Evolutionary conservation across 1,140 invertebrate genomes (phyloP).

Genomic region (Lepidurus couesii): DNA sequence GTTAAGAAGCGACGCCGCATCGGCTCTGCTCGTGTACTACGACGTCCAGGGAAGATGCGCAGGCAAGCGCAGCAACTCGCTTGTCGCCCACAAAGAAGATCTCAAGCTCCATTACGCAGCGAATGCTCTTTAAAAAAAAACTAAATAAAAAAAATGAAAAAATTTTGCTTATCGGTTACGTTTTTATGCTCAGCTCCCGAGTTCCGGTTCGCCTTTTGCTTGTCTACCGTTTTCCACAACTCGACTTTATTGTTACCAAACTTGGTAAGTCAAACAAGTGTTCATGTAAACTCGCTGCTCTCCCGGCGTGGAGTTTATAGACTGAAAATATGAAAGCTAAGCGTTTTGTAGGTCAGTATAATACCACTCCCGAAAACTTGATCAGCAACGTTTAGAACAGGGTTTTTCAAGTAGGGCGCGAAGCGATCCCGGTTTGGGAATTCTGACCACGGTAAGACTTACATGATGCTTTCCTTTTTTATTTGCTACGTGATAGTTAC

Average conservation of each 20-base stretch:
- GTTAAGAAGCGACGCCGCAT: constrained; percentile 8
- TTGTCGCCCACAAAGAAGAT: constrained; percentile 18
- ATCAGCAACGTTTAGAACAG: background rate
- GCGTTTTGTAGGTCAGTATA: background rate
- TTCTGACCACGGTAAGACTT: background rate
- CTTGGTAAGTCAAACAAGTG: background rate
- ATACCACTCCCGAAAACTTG: background rate
- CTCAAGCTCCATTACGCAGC: constrained; percentile 9
- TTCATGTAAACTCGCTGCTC: background rate
- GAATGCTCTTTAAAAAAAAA: background rate
- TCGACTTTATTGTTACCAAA: background rate
- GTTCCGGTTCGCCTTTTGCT: background rate
- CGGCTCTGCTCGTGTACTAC: background rate
- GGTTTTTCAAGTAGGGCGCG: background rate
- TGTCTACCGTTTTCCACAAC: background rate
- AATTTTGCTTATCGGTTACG: background rate
- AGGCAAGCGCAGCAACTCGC: background rate
- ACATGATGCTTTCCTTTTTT: background rate
- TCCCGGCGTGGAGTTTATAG: background rate
- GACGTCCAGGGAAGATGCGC: background rate
- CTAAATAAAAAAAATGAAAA: background rate
- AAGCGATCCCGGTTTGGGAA: background rate
- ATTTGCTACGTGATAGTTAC: background rate
- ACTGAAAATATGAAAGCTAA: background rate
- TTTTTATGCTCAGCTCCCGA: background rate